These are phyloP conservation scores for Meganola albula DNA, from an alignment of 2,888 invertebrate species.

Conservation along the genomic window DNA sequence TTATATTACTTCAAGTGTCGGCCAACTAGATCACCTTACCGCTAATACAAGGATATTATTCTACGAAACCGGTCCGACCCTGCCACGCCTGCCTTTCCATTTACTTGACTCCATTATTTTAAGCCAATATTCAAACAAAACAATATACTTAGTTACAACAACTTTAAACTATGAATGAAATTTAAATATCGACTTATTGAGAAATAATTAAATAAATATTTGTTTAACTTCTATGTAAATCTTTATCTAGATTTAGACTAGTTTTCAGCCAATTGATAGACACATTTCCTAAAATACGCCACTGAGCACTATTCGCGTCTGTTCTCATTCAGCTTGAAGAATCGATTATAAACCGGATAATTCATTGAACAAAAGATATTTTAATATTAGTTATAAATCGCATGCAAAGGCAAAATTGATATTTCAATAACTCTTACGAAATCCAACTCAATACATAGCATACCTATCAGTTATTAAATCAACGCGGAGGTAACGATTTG, in stretches of 20 bases:
- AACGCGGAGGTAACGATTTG: constrained; percentile 29
- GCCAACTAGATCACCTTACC: constrained; percentile 69
- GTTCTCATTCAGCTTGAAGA: too few species aligned
- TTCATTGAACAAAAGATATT: too few species aligned
- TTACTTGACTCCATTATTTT: constrained; percentile 50
- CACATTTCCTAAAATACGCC: too few species aligned
- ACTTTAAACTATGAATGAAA: not conserved
- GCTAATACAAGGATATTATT: constrained; percentile 63
- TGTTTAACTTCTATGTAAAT: too few species aligned
- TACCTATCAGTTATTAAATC: constrained; percentile 30
- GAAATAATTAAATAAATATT: too few species aligned
- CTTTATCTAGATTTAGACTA: too few species aligned
- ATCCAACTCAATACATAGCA: constrained; percentile 16
- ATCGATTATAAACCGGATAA: too few species aligned
- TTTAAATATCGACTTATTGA: too few species aligned
- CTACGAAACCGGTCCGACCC: constrained; percentile 49
- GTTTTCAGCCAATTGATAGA: too few species aligned
- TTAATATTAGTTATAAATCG: too few species aligned
- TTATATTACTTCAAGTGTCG: constrained; percentile 35
- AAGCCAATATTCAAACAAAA: constrained; percentile 33
- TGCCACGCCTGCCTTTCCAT: constrained; percentile 71
- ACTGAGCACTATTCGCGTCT: too few species aligned
- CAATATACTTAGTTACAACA: constrained; percentile 27
- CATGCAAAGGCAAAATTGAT: constrained; percentile 6
- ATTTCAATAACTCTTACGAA: constrained; percentile 13